Conservation (phyloP, 2,797 vertebrate species). For the Melanotaenia parkinsoni region DNA sequence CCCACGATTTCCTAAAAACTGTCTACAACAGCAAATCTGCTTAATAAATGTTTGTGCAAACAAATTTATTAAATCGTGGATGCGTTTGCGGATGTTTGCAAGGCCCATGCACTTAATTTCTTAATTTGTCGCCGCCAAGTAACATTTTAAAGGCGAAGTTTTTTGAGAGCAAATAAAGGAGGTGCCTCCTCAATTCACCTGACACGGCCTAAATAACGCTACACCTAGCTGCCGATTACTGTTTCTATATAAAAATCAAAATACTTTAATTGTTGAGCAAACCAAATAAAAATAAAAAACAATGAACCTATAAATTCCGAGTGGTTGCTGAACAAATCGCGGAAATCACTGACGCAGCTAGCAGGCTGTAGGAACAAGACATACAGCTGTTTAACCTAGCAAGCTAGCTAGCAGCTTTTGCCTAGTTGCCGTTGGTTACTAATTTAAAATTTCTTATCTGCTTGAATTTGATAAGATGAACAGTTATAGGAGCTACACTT, state of each 20-base stretch:
- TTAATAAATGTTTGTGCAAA: background rate
- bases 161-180: constrained; percentile 33
- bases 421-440: constrained; percentile 16
- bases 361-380: constrained; percentile 41
- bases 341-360: constrained; percentile 27
- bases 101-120: background rate
- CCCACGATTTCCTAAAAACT: background rate
- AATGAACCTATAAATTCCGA: background rate
- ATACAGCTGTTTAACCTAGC: constrained; percentile 60
- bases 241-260: too few relatives aligned
- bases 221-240: background rate
- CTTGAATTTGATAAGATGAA: fast-evolving
- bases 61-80: background rate
- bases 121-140: background rate
- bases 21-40: background rate
- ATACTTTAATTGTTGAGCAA: fast-evolving
- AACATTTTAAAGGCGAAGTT: constrained; percentile 4
- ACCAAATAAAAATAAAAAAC: fast-evolving
- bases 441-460: background rate
- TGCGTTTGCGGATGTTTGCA: background rate
- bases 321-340: constrained; percentile 8
- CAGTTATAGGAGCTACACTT: fast-evolving
- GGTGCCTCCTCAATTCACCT: constrained; percentile 61
- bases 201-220: constrained; percentile 53
- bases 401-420: constrained; percentile 56